Base-by-base conservation (phyloP, 1,140 invertebrate genomes). In the Contarinia nasturtii region DNA sequence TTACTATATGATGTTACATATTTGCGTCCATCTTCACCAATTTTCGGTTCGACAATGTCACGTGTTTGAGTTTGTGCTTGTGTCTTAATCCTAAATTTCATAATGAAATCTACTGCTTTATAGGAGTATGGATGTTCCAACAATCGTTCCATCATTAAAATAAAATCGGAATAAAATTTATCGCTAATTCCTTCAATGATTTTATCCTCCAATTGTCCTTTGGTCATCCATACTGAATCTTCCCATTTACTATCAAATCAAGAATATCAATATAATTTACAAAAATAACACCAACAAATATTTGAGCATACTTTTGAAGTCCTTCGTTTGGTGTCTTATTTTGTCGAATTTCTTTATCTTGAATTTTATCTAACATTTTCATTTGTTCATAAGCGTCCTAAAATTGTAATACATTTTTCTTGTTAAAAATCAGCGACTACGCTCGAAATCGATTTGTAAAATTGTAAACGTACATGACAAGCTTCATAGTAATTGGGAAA, bases 401-500 rank as follows among this genome's bases (percentile, higher is more conserved):
- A 15, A 51, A 50, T n/a, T n/a, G n/a, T n/a, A 45, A 48, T 34
- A 36, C 45, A 34, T 33, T 17, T 41, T 34, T 21, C n/a, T n/a
- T n/a, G n/a, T n/a, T n/a, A n/a, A n/a, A n/a, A n/a, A n/a, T n/a
- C n/a, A n/a, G n/a, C n/a, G n/a, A n/a, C n/a, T n/a, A n/a, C n/a
- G n/a, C n/a, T n/a, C n/a, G n/a, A n/a, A 46, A 22, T 19, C 21
- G 12, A 50, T 46, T 36, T 48, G 36, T 12, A 11, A 41, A 43
- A 45, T 43, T 7, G 22, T 33, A 50, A 27, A 63, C 71, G 71
- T 66, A 93, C 89, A 71, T 86, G 76, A 52, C 93, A 62, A n/a
- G 79, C 49, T 57, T 84, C 70, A 59, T 82, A 88, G 62, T 79
- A 96, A 60, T 87, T 82, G 5, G 86, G 78, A 58, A 75, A 81